phyloP scores from a whole-genome alignment of 2,113 vertebrate genomes.

The Verasper variegatus region DNA sequence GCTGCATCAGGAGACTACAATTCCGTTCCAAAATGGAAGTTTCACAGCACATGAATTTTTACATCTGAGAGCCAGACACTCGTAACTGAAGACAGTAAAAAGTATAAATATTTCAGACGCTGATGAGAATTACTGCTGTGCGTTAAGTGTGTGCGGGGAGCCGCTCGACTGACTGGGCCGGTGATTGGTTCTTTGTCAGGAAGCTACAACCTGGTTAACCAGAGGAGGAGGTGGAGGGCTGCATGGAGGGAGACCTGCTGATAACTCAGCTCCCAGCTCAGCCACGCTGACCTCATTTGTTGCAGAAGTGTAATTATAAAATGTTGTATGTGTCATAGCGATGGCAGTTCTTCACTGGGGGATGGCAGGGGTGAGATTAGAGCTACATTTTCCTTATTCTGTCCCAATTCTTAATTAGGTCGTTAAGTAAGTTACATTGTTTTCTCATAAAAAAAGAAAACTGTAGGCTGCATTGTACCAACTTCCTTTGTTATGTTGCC shows the following conservation, averaged over 20 bases:
- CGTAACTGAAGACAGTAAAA: background rate
- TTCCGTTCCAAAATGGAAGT: constrained; percentile 5
- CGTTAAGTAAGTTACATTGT: constrained; percentile 9
- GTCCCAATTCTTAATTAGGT: background rate
- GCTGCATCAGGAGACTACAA: background rate
- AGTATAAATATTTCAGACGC: constrained; percentile 8
- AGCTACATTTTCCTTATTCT: constrained; percentile 20
- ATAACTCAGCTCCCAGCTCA: constrained; percentile 24
- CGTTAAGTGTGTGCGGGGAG: constrained; percentile 6
- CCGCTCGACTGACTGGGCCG: constrained; percentile 6
- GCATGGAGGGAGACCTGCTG: constrained; percentile 10
- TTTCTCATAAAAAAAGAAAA: background rate
- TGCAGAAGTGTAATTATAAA: constrained; percentile 56
- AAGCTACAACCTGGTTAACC: constrained; percentile 30
- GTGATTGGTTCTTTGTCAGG: constrained; percentile 39
- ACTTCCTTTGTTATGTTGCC: background rate
- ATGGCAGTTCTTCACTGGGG: constrained; percentile 21
- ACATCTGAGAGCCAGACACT: background rate
- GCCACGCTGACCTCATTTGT: constrained; percentile 45
- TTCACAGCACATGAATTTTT: constrained; percentile 5
- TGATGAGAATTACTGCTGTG: constrained; percentile 19
- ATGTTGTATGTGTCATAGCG: constrained; percentile 50
- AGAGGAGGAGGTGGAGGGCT: constrained; percentile 17
- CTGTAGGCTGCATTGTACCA: background rate
- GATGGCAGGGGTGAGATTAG: constrained; percentile 1